phyloP scores from a whole-genome alignment of 2,113 vertebrate species.

The Probosciger aterrimus region DNA sequence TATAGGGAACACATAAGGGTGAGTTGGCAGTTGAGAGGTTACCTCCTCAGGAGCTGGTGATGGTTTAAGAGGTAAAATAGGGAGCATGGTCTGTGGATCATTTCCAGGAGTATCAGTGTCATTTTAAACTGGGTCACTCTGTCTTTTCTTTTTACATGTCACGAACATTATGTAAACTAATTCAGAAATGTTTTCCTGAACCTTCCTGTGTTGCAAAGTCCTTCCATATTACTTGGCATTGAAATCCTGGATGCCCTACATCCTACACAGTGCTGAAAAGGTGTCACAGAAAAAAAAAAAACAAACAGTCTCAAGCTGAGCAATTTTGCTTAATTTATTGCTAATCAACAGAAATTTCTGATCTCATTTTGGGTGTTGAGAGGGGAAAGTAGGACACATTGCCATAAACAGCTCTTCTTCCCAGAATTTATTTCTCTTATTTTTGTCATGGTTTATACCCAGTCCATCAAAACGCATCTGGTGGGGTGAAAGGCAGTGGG shows the following conservation, averaged over 20 bases:
- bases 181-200: neutral
- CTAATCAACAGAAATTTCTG: neutral
- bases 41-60: neutral
- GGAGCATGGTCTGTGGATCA: neutral
- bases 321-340: neutral
- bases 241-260: neutral
- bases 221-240: neutral
- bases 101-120: neutral
- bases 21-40: neutral
- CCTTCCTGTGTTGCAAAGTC: neutral
- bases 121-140: neutral
- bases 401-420: neutral
- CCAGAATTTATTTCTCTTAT: neutral
- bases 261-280: neutral
- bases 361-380: neutral
- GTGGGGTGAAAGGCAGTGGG: accelerated
- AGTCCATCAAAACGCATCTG: neutral
- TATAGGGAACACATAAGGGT: neutral
- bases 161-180: neutral
- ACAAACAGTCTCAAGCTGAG: neutral
- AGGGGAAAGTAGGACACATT: neutral
- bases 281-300: neutral
- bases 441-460: neutral
- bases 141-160: neutral
- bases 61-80: neutral